Conservation (phyloP, 2,888 invertebrate genomes). For the Trachelus iudaicus region DNA sequence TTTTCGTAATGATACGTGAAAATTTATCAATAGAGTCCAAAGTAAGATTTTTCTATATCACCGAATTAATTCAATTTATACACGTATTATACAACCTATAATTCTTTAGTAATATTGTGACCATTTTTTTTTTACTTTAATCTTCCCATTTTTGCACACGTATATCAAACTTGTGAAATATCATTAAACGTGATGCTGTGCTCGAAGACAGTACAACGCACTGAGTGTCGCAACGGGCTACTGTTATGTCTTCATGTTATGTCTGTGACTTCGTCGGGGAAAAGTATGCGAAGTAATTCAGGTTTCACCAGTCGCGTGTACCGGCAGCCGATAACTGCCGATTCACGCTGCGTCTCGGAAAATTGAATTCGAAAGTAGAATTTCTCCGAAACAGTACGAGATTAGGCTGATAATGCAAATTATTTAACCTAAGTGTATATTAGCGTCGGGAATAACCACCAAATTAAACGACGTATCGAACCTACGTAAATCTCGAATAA, state of each 20-base stretch:
- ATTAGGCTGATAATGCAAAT: not conserved
- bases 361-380: conserved; percentile 3
- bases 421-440: not conserved
- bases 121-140: conserved; percentile 23
- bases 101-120: not conserved
- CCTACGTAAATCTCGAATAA: not conserved
- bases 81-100: conserved; percentile 7
- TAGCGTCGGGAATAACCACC: not conserved
- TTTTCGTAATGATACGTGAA: conserved; percentile 3
- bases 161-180: not conserved
- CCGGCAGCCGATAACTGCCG: conserved; percentile 12
- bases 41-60: not conserved
- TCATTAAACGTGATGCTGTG: not conserved
- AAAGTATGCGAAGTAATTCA: conserved; percentile 19
- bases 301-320: conserved; percentile 14
- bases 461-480: not conserved
- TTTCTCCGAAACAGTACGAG: not conserved
- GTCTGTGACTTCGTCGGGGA: conserved; percentile 16
- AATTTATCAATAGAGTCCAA: not conserved
- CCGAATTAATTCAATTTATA: not conserved
- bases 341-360: conserved; percentile 12
- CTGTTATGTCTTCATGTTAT: not conserved
- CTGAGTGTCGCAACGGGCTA: not conserved
- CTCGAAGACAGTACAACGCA: not conserved
- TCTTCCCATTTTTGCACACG: not conserved